phyloP scores from a whole-genome alignment of 2,797 vertebrate genomes.

The Gadopsis marmoratus region DNA sequence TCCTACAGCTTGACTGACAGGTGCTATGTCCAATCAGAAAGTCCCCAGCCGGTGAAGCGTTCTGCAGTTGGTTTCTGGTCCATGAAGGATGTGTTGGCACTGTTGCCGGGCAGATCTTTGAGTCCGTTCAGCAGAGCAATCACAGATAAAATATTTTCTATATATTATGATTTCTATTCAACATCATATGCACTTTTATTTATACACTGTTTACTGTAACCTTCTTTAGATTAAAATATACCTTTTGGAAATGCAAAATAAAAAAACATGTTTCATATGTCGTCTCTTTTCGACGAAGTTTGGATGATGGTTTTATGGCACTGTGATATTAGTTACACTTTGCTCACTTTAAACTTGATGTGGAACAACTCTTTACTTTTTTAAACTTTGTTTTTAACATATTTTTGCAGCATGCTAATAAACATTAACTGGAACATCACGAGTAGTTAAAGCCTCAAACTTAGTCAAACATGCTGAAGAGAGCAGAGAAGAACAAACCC shows the following conservation, averaged over 20 bases:
- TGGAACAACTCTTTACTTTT: constrained; percentile 56
- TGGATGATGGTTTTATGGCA: constrained; percentile 63
- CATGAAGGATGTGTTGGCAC: constrained; percentile 47
- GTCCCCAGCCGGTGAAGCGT: constrained; percentile 39
- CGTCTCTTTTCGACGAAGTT: constrained; percentile 49
- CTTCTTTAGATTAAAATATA: constrained; percentile 70
- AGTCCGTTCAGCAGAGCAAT: constrained; percentile 55
- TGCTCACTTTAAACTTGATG: constrained; percentile 51
- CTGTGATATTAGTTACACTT: constrained; percentile 67
- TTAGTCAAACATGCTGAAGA: constrained; percentile 70
- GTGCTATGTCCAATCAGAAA: constrained; percentile 65
- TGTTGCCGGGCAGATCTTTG: constrained; percentile 36
- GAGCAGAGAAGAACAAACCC: constrained; percentile 42
- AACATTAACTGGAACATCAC: constrained; percentile 73
- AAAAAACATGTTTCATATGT: constrained; percentile 30
- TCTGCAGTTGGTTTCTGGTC: constrained; percentile 49
- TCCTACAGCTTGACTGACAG: constrained; percentile 60
- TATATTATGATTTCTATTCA: constrained; percentile 69
- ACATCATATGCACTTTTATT: constrained; percentile 68
- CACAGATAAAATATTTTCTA: constrained; percentile 66
- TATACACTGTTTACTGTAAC: constrained; percentile 50
- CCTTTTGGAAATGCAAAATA: constrained; percentile 61
- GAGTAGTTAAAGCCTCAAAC: constrained; percentile 71
- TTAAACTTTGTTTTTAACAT: constrained; percentile 49
- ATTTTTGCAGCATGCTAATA: constrained; percentile 78